Evolutionary conservation across 2,113 vertebrate genomes (phyloP), one percentile per base, ranked within the genome.

Genomic region (Gadus macrocephalus): DNA sequence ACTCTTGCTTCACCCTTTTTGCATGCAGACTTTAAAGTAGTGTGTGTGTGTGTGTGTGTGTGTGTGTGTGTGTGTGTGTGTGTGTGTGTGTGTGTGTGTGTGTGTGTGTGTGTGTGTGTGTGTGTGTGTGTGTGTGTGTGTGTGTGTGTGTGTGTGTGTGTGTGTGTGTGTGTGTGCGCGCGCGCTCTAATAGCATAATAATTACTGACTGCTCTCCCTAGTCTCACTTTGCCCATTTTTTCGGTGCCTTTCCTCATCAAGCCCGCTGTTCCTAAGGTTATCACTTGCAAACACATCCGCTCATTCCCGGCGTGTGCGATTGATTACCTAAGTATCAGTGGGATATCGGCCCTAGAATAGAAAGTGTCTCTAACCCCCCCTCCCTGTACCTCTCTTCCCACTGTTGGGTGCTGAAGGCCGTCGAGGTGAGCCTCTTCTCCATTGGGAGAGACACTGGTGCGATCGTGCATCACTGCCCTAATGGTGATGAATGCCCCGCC

Each of bases 401-500:
- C 38, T 17, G 16, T 19, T 62, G 27, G 42, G 38, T 59, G 27
- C 20, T 28, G n/a, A 70, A 77, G n/a, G 56, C 31, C 31, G 42
- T 14, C 42, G 42, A 49, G 42, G 42, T 49, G 42, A 49, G 42
- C 8, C 7, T 49, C 61, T 38, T 58, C 42, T 81, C 75, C 69
- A 67, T 58, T 25, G 75, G 78, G 74, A 80, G 67, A 72, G 77
- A 80, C 66, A 78, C 63, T 69, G 77, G 59, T 4, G n/a, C 67
- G 42, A n/a, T 56, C 42, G 59, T 85, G 78, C 73, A 82, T 83
- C 82, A 81, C 67, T 42, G 15, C 61, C 62, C 67, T 86, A 84
- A 84, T 83, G 62, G 72, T 86, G 80, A 87, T 77, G 66, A 83
- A 86, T 83, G 73, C 38, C 42, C 68, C 74, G 66, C 78, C 75